Conservation (phyloP, 2,113 vertebrate genomes). For the Austrofundulus limnaeus region DNA sequence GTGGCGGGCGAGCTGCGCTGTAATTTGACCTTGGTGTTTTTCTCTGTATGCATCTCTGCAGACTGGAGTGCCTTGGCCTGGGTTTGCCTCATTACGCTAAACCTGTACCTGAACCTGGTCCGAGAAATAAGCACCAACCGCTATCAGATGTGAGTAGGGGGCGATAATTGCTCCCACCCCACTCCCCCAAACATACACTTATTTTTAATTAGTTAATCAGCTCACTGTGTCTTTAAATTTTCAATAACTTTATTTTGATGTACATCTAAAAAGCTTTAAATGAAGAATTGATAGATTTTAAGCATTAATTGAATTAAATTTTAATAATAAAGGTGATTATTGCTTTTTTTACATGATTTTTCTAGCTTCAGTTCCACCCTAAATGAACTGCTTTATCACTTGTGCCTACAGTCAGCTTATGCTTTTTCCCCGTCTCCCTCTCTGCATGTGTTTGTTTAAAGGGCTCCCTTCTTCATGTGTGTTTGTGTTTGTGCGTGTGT, state of each 20-base stretch:
- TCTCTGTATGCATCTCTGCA: constrained; percentile 51
- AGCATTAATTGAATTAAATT: background rate
- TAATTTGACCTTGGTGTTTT: constrained; percentile 64
- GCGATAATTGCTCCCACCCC: no score
- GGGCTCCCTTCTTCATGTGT: constrained; percentile 2
- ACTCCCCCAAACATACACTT: no score
- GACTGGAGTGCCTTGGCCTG: constrained; percentile 84
- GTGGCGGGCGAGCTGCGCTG: constrained; percentile 32
- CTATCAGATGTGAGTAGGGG: constrained; percentile 76
- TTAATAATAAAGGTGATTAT: background rate
- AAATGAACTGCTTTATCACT: background rate
- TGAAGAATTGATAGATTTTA: background rate
- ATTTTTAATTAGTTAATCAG: background rate
- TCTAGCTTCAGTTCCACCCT: background rate
- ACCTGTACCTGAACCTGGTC: constrained; percentile 84
- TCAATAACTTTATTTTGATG: background rate
- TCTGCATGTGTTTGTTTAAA: constrained; percentile 1
- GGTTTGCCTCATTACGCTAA: constrained; percentile 85
- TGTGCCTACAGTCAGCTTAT: background rate
- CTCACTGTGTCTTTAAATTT: constrained; percentile 1
- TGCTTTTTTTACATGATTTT: constrained; percentile 8
- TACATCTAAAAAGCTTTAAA: background rate
- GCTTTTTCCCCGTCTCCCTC: background rate
- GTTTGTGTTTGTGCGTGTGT: constrained; percentile 36
- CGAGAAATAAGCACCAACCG: constrained; percentile 78